Evolutionary conservation across 2,113 vertebrate genomes (phyloP).

Genomic region (Danio rerio): GRCz12tu NC_133183.1:63026001-63026500

Average conservation of each 20-base stretch:
- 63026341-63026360: background rate
- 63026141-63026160: too few relatives aligned
- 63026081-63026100: too few relatives aligned
- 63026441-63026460: constrained; percentile 2
- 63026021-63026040: too few relatives aligned
- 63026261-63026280: background rate
- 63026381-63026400: constrained; percentile 1
- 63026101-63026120: too few relatives aligned
- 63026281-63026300: background rate
- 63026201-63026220: too few relatives aligned
- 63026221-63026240: background rate
- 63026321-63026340: background rate
- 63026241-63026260: background rate
- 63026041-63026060: too few relatives aligned
- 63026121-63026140: too few relatives aligned
- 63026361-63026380: background rate
- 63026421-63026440: background rate
- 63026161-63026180: too few relatives aligned
- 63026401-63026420: background rate
- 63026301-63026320: background rate
- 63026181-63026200: too few relatives aligned
- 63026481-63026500: background rate
- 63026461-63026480: background rate
- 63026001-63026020: too few relatives aligned
- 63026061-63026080: too few relatives aligned